Evolutionary conservation across 2,797 vertebrate species (phyloP).

Genomic region (Podargus strigoides): DNA sequence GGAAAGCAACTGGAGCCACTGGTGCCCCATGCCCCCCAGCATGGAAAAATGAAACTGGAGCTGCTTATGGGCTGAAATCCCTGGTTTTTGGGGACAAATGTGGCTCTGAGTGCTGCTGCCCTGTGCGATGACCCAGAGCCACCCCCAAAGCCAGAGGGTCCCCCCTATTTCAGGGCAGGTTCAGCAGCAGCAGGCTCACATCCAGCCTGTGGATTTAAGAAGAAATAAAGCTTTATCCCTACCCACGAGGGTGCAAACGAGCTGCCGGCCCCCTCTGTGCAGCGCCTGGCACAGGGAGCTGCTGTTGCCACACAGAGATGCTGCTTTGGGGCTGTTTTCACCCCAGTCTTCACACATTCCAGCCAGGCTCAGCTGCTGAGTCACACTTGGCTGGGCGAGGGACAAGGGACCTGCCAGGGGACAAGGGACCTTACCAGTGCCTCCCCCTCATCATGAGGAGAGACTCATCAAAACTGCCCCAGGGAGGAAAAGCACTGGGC

Average conservation of each 20-base stretch:
- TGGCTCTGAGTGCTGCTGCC: neutral
- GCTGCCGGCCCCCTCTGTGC: fast-evolving
- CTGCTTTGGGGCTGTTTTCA: neutral
- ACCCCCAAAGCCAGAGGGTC: neutral
- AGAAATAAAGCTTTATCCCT: neutral
- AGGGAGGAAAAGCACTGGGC: neutral
- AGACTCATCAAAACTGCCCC: fast-evolving
- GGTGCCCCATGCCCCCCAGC: fast-evolving
- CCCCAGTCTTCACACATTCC: neutral
- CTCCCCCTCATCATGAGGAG: fast-evolving
- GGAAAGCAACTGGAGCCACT: fast-evolving
- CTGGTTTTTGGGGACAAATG: too few relatives aligned
- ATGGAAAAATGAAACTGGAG: neutral
- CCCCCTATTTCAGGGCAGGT: neutral
- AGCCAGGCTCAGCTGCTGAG: neutral
- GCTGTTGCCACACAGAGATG: fast-evolving
- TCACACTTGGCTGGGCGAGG: neutral
- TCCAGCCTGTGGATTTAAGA: too few relatives aligned
- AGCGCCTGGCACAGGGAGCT: neutral
- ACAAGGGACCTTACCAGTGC: neutral
- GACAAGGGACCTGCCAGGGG: neutral
- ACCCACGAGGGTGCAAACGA: neutral
- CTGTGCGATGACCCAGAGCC: neutral
- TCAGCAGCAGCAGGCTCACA: fast-evolving
- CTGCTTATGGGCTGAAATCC: neutral